These are phyloP conservation scores for Emys orbicularis DNA, from an alignment of 2,797 vertebrate species.

Conservation along the genomic window DNA sequence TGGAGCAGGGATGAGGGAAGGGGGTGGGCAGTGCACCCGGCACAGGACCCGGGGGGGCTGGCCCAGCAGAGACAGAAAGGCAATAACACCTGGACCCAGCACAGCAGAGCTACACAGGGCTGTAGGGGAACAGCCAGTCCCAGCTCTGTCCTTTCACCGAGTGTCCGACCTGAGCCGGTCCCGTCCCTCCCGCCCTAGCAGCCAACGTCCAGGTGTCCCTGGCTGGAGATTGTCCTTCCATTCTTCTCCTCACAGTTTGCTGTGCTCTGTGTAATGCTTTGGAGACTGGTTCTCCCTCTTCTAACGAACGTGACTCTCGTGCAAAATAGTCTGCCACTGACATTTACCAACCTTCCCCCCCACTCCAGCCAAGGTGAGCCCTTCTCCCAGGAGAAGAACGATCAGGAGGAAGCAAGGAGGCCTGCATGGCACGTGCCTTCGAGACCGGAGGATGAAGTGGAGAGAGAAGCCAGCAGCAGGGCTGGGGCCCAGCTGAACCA, in stretches of 20 bases:
- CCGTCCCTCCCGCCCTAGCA: background rate
- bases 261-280: background rate
- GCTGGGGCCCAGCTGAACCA: background rate
- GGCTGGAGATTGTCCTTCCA: background rate
- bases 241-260: background rate
- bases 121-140: background rate
- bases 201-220: background rate
- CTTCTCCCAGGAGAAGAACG: background rate
- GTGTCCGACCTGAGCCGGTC: background rate
- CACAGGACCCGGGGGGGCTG: background rate
- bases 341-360: background rate
- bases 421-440: background rate
- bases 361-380: background rate
- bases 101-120: background rate
- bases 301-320: background rate
- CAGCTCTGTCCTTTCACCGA: background rate
- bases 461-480: background rate
- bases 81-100: background rate
- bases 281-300: background rate
- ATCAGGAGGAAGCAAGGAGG: background rate
- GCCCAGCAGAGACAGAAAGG: rapidly evolving
- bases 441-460: background rate
- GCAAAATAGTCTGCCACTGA: background rate
- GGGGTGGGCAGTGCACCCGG: background rate
- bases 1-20: background rate